These are phyloP conservation scores for Caenorhabditis doughertyi DNA, from an alignment of 2,888 invertebrate species.

Conservation along the genomic window DNA sequence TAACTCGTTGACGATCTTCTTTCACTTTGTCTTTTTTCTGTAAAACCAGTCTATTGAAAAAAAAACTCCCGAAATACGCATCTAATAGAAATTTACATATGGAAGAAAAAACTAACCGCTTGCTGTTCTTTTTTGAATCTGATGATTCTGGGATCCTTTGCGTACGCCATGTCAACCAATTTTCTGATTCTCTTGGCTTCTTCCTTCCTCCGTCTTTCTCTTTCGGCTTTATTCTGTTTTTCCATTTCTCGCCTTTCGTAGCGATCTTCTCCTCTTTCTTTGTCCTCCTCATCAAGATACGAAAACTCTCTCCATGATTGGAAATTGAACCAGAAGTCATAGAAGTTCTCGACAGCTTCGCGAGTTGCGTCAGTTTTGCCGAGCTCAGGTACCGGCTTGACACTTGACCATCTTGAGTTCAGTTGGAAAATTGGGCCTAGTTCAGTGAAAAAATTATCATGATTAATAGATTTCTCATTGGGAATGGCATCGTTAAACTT, in stretches of 20 bases:
- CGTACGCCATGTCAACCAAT: slow-evolving; percentile 95
- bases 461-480: slow-evolving; percentile 84
- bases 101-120: slow-evolving; percentile 87
- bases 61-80: background rate
- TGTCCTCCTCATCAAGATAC: slow-evolving; percentile 98
- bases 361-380: slow-evolving; percentile 89
- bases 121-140: slow-evolving; percentile 95
- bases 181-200: slow-evolving; percentile 94
- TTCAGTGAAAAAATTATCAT: slow-evolving; percentile 88
- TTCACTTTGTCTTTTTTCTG: slow-evolving; percentile 72
- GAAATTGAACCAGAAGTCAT: slow-evolving; percentile 96
- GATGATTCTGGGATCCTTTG: slow-evolving; percentile 93
- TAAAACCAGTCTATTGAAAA: no score
- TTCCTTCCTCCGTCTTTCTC: slow-evolving; percentile 95
- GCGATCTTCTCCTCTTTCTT: slow-evolving; percentile 95
- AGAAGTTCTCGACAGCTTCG: slow-evolving; percentile 93
- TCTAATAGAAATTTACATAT: no score
- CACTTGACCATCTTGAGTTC: slow-evolving; percentile 92
- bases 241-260: slow-evolving; percentile 98
- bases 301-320: slow-evolving; percentile 99
- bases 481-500: slow-evolving; percentile 93
- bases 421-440: slow-evolving; percentile 85
- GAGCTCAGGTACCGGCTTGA: slow-evolving; percentile 90
- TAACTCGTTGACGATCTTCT: slow-evolving; percentile 64
- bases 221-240: slow-evolving; percentile 94